phyloP scores from a whole-genome alignment of 2,888 invertebrate species.

The Sceliomorpha sp. region DNA sequence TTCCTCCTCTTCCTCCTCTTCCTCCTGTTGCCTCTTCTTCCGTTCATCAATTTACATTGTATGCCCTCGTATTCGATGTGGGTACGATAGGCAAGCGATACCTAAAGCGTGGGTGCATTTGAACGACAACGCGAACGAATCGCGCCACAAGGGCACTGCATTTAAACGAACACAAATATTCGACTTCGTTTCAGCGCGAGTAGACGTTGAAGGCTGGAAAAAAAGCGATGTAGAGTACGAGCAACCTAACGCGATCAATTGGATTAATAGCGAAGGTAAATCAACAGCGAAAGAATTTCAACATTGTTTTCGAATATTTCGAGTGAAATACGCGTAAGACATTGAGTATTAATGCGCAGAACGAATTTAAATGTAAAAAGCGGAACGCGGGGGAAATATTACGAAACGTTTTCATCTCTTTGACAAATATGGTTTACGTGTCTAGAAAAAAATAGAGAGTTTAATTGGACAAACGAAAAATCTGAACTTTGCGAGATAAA shows the following conservation, averaged over 20 bases:
- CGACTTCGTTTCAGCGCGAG: slow-evolving; percentile 42
- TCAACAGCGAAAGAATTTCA: slow-evolving; percentile 37
- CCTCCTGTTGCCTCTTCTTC: slow-evolving; percentile 41
- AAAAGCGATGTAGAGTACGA: slow-evolving; percentile 33
- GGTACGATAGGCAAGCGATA: slow-evolving; percentile 60
- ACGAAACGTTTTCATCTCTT: too few relatives aligned
- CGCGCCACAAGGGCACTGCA: slow-evolving; percentile 42
- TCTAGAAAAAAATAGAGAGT: too few relatives aligned
- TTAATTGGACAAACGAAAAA: too few relatives aligned
- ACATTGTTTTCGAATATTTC: slow-evolving; percentile 34
- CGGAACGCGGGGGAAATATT: slow-evolving; percentile 7
- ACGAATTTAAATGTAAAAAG: slow-evolving; percentile 20
- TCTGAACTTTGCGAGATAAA: too few relatives aligned
- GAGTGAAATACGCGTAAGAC: slow-evolving; percentile 11
- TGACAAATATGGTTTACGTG: too few relatives aligned
- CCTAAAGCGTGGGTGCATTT: slow-evolving; percentile 50
- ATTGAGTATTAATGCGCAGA: slow-evolving; percentile 22
- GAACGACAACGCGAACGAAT: slow-evolving; percentile 51
- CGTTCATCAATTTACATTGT: slow-evolving; percentile 61
- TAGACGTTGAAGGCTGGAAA: slow-evolving; percentile 34
- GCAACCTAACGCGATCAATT: slow-evolving; percentile 41
- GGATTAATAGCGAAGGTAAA: slow-evolving; percentile 46
- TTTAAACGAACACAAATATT: slow-evolving; percentile 52
- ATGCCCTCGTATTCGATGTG: slow-evolving; percentile 59
- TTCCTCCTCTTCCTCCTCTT: slow-evolving; percentile 32